These are phyloP conservation scores for Panulirus ornatus DNA, from an alignment of 1,140 invertebrate genomes.

Conservation along the genomic window DNA sequence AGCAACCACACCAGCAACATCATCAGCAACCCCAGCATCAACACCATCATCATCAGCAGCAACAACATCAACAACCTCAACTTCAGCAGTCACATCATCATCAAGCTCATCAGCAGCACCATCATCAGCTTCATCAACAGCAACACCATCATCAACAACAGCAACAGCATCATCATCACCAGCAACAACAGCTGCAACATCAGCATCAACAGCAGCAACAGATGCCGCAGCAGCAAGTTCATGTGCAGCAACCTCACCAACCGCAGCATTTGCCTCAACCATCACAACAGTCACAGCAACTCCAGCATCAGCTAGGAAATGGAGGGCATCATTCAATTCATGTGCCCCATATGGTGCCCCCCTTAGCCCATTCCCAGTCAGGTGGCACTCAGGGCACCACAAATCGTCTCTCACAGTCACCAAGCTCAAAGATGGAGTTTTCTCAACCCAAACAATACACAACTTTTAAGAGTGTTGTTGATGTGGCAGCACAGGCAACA, in stretches of 20 bases:
- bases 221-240: slow-evolving; percentile 7
- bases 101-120: slow-evolving; percentile 15
- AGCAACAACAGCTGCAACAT: background rate
- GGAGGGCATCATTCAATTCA: slow-evolving; percentile 39
- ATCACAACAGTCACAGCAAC: slow-evolving; percentile 33
- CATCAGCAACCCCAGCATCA: slow-evolving; percentile 28
- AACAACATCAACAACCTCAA: slow-evolving; percentile 31
- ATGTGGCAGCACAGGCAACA: slow-evolving; percentile 71
- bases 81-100: slow-evolving; percentile 24
- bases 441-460: slow-evolving; percentile 57
- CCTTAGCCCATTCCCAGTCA: slow-evolving; percentile 56
- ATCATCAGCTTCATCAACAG: slow-evolving; percentile 43
- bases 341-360: slow-evolving; percentile 64
- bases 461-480: slow-evolving; percentile 69
- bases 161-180: slow-evolving; percentile 16
- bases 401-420: slow-evolving; percentile 51
- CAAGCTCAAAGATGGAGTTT: slow-evolving; percentile 54
- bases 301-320: slow-evolving; percentile 54
- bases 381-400: slow-evolving; percentile 42
- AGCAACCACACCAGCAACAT: slow-evolving; percentile 50
- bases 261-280: slow-evolving; percentile 40
- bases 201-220: slow-evolving; percentile 53
- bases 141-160: background rate
- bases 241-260: slow-evolving; percentile 26
- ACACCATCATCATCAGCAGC: slow-evolving; percentile 38